These are phyloP conservation scores for Apis dorsata DNA, from an alignment of 1,140 invertebrate species.

Conservation along the genomic window DNA sequence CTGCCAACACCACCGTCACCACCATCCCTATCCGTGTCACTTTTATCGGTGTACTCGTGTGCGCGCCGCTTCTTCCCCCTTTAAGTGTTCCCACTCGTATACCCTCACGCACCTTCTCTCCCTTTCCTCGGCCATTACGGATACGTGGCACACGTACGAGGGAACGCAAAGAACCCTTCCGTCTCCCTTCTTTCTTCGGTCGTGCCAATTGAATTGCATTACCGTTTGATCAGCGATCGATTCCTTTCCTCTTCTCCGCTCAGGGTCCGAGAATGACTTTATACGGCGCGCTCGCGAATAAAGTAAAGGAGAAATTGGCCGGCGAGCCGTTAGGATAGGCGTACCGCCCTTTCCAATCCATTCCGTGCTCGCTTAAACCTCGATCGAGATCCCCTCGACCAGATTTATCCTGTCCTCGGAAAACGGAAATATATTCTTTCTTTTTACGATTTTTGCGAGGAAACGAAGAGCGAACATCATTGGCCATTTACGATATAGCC, in stretches of 20 bases:
- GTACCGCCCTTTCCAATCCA: neutral
- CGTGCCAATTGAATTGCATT: constrained; percentile 68
- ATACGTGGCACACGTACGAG: neutral
- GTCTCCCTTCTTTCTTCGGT: constrained; percentile 24
- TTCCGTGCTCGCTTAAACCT: constrained; percentile 1
- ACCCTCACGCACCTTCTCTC: constrained; percentile 11
- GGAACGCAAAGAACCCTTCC: neutral
- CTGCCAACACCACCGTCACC: constrained; percentile 30
- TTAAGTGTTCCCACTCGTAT: constrained; percentile 34
- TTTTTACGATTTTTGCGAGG: neutral
- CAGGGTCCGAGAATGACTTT: constrained; percentile 57
- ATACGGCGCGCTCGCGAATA: constrained; percentile 49
- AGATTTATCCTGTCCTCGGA: neutral
- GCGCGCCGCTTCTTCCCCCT: neutral
- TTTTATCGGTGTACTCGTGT: neutral
- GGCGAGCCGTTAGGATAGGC: constrained; percentile 30
- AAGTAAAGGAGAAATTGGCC: constrained; percentile 61
- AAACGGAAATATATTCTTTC: neutral
- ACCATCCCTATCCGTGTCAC: constrained; percentile 9
- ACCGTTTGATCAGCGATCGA: constrained; percentile 69
- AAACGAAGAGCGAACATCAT: too few relatives aligned
- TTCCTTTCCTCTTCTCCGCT: constrained; percentile 56
- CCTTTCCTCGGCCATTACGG: constrained; percentile 5
- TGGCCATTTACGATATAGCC: too few relatives aligned
- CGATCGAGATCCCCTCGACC: neutral